phyloP scores from a whole-genome alignment of 2,113 vertebrate genomes.

The Oreochromis niloticus region DNA sequence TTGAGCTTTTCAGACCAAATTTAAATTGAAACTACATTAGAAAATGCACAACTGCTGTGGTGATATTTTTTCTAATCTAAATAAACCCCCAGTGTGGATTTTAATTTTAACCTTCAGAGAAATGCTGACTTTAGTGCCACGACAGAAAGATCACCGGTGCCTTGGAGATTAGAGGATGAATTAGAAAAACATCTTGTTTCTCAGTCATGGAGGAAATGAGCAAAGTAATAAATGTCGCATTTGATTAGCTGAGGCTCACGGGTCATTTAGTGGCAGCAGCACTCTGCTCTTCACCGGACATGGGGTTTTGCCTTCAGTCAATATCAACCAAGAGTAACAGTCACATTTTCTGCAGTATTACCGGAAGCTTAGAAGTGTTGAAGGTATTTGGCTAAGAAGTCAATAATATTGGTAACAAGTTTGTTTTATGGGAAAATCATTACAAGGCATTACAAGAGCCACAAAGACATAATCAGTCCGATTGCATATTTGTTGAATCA shows the following conservation, averaged over 20 bases:
- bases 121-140: background rate
- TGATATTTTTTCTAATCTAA: background rate
- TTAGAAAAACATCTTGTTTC: background rate
- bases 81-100: background rate
- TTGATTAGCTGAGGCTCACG: background rate
- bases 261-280: constrained; percentile 11
- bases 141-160: background rate
- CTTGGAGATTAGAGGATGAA: background rate
- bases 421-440: background rate
- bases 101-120: background rate
- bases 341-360: background rate
- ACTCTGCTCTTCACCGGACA: background rate
- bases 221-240: background rate
- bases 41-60: background rate
- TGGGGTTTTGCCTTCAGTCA: background rate
- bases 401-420: background rate
- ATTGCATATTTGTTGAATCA: background rate
- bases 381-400: background rate
- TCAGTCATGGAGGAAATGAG: background rate
- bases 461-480: background rate
- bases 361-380: background rate
- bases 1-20: background rate
- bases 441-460: background rate
- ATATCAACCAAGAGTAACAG: background rate
- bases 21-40: background rate